Evolutionary conservation across 1,140 invertebrate genomes (phyloP).

Genomic region (Lordiphosa stackelbergi): DNA sequence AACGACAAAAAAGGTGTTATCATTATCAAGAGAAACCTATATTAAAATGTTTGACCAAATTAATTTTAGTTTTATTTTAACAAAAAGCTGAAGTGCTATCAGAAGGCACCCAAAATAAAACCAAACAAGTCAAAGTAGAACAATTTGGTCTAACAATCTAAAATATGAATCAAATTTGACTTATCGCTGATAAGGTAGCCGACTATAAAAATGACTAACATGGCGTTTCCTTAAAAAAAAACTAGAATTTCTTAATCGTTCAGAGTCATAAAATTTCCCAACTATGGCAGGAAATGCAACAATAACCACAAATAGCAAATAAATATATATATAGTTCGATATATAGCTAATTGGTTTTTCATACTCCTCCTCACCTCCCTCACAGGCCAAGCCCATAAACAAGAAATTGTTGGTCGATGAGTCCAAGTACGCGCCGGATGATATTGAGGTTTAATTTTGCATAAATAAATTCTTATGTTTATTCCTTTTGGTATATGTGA

Average conservation of each 20-base stretch:
- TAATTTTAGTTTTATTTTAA: no score
- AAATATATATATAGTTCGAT: neutral
- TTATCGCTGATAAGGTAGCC: no score
- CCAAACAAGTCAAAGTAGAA: no score
- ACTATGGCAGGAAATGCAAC: neutral
- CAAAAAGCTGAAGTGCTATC: no score
- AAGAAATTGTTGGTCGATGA: constrained; percentile 65
- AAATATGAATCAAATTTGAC: no score
- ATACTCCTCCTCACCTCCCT: constrained; percentile 27
- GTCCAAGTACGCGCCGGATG: constrained; percentile 69
- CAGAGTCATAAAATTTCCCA: neutral
- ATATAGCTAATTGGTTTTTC: constrained; percentile 40
- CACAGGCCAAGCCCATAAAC: constrained; percentile 62
- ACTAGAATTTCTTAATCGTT: neutral
- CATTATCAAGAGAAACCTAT: no score
- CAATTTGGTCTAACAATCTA: no score
- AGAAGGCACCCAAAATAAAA: no score
- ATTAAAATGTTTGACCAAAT: no score
- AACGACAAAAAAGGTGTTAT: no score
- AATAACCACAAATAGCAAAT: neutral
- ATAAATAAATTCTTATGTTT: constrained; percentile 28
- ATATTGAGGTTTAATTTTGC: constrained; percentile 69
- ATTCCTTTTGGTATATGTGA: constrained; percentile 16
- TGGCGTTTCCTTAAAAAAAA: neutral
- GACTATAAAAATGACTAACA: no score